phyloP scores from a whole-genome alignment of 2,888 invertebrate species.

The Drosophila kuntzei region DNA sequence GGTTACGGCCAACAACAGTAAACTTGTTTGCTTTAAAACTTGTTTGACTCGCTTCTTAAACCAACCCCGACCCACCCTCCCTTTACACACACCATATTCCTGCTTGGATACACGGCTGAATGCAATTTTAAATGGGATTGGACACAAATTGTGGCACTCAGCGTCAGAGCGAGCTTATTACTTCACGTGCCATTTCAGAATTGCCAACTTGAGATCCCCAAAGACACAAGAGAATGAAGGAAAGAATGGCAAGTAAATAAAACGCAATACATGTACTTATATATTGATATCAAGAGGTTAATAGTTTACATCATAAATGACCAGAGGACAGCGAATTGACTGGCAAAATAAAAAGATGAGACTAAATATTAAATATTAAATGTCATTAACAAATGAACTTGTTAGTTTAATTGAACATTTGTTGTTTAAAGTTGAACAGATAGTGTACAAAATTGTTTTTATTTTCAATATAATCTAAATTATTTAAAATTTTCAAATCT shows the following conservation, averaged over 20 bases:
- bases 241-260: conserved; percentile 5
- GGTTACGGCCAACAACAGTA: conserved; percentile 54
- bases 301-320: conserved; percentile 15
- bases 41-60: conserved; percentile 38
- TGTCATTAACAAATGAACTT: neutral
- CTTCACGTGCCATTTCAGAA: conserved; percentile 14
- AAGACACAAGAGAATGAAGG: neutral
- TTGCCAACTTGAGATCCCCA: conserved; percentile 22
- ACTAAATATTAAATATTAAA: neutral
- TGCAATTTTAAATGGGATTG: conserved; percentile 58
- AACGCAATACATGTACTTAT: conserved; percentile 5
- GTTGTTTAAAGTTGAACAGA: too few species aligned
- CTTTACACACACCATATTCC: conserved; percentile 7
- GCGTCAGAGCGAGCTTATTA: conserved; percentile 32
- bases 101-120: conserved; percentile 30
- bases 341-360: neutral
- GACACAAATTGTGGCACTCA: conserved; percentile 64
- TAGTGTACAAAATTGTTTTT: too few species aligned
- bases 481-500: too few species aligned
- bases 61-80: neutral
- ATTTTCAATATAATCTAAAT: too few species aligned
- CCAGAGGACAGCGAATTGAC: neutral
- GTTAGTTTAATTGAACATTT: neutral
- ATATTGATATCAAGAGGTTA: conserved; percentile 17
- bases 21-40: conserved; percentile 67